Percentiles rank a stretch among this genome's conserved stretches.
Conservation (phyloP, 2,888 invertebrate species). For the Tachina lurida region DNA sequence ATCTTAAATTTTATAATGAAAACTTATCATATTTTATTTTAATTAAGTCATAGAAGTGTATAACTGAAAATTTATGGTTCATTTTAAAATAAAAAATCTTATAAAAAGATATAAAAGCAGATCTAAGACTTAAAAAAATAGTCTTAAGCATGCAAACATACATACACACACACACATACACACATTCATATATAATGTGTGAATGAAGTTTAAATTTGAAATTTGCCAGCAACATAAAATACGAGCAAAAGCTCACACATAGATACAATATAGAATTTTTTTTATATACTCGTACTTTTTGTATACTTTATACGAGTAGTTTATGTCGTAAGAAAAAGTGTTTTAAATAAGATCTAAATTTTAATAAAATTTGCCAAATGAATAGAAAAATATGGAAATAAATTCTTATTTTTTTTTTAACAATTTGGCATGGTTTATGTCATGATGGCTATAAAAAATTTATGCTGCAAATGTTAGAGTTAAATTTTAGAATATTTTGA, state of each 20-base stretch:
- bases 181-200: constrained; percentile 36
- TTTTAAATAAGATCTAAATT: constrained; percentile 40
- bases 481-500: not conserved
- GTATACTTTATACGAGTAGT: constrained; percentile 12
- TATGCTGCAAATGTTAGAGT: not conserved
- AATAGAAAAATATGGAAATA: constrained; percentile 18
- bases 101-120: not conserved
- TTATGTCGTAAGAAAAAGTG: constrained; percentile 29
- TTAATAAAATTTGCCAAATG: constrained; percentile 41
- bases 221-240: constrained; percentile 34
- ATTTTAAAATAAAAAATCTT: constrained; percentile 28
- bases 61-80: constrained; percentile 21
- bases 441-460: constrained; percentile 26
- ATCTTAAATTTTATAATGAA: constrained; percentile 14
- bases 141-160: constrained; percentile 31
- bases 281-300: not conserved
- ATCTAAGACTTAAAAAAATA: not conserved
- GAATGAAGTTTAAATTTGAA: constrained; percentile 23
- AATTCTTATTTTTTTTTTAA: not conserved
- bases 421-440: constrained; percentile 40
- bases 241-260: not conserved
- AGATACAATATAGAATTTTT: not conserved
- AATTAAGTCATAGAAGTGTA: constrained; percentile 55
- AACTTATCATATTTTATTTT: constrained; percentile 69
- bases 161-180: too few species aligned